A percentile compares a stretch with the other conserved stretches of the same genome.
Evolutionary conservation across 2,797 vertebrate species (phyloP).

Genomic region (Linurgus olivaceus): DNA sequence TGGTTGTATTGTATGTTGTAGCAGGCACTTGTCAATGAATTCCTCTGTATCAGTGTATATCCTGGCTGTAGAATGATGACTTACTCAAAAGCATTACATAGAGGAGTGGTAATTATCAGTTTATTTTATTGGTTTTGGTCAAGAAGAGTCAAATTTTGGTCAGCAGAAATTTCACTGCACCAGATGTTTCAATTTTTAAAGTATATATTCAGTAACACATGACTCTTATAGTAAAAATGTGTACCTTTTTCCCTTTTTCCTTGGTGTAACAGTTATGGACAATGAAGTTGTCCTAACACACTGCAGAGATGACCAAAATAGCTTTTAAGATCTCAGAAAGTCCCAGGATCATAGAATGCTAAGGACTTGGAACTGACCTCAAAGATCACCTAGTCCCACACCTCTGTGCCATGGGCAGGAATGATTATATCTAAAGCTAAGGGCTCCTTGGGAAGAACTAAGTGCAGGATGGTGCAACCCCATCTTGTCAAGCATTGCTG

Average conservation of each 20-base stretch:
- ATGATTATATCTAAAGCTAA: neutral
- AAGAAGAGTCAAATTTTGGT: neutral
- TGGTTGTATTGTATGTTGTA: neutral
- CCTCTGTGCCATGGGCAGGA: neutral
- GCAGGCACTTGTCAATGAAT: neutral
- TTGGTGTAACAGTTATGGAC: neutral
- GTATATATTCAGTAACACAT: neutral
- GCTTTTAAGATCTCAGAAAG: neutral
- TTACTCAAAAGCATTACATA: neutral
- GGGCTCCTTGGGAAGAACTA: neutral
- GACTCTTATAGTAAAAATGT: neutral
- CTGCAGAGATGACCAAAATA: neutral
- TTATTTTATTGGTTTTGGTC: neutral
- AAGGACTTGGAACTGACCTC: neutral
- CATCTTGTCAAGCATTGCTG: neutral
- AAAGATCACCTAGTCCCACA: neutral
- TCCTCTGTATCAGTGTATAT: neutral
- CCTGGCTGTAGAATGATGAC: neutral
- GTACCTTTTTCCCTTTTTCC: neutral
- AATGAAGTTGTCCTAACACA: neutral
- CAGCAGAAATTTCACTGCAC: neutral
- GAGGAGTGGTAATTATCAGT: neutral
- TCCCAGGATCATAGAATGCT: neutral
- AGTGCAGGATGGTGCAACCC: neutral
- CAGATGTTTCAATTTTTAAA: neutral